These are phyloP conservation scores for Drosophila anceps DNA, from an alignment of 2,888 invertebrate genomes.

Conservation along the genomic window DNA sequence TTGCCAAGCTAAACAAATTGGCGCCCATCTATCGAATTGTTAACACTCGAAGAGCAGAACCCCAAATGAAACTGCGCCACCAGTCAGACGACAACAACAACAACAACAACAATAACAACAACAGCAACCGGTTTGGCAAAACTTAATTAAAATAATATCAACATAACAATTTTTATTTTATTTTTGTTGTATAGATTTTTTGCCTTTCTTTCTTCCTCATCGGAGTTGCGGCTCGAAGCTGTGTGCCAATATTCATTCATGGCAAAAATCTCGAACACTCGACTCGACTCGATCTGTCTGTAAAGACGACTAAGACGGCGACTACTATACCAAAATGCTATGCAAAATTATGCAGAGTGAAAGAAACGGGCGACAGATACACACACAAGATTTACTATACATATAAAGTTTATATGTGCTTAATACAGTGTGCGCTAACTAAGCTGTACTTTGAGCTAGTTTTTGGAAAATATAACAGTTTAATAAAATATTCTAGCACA, in stretches of 20 bases:
- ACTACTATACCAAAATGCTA: constrained; percentile 69
- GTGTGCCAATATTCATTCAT: constrained; percentile 79
- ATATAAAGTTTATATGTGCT: constrained; percentile 47
- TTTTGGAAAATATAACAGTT: neutral
- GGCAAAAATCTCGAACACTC: constrained; percentile 65
- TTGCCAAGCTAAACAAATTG: constrained; percentile 77
- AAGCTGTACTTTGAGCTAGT: constrained; percentile 9
- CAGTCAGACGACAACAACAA: constrained; percentile 42
- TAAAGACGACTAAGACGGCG: constrained; percentile 50
- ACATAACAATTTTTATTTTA: constrained; percentile 80
- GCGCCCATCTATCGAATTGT: constrained; percentile 79
- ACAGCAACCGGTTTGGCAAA: constrained; percentile 78
- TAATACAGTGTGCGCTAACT: constrained; percentile 54
- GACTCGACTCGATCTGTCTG: constrained; percentile 54
- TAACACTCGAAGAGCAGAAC: constrained; percentile 75
- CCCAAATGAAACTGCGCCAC: constrained; percentile 67
- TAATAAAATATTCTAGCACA: no score
- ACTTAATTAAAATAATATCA: constrained; percentile 84
- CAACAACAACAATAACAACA: constrained; percentile 34
- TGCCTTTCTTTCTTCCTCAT: constrained; percentile 65
- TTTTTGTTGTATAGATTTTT: constrained; percentile 32
- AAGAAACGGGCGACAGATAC: constrained; percentile 69
- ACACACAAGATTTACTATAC: constrained; percentile 68
- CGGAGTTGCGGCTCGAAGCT: constrained; percentile 55
- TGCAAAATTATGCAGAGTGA: constrained; percentile 82